phyloP scores from a whole-genome alignment of 2,797 vertebrate genomes.

The Aulostomus chinensis region DNA sequence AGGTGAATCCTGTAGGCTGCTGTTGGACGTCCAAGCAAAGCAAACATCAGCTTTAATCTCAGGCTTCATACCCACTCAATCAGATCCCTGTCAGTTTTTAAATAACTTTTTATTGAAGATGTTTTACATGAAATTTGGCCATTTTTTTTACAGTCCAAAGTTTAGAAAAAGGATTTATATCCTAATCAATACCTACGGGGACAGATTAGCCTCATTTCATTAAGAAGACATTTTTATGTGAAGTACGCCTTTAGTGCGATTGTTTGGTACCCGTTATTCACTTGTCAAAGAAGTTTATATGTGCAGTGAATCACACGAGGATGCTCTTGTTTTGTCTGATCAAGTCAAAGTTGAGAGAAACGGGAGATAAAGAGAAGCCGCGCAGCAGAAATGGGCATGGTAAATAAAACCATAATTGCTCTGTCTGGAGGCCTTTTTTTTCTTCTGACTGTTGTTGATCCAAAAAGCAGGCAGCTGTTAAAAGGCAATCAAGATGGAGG shows the following conservation, averaged over 20 bases:
- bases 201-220: constrained; percentile 9
- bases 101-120: constrained; percentile 7
- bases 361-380: constrained; percentile 33
- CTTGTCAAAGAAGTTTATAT: constrained; percentile 37
- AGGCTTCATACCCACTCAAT: constrained; percentile 11
- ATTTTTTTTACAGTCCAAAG: constrained; percentile 17
- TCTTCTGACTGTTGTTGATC: constrained; percentile 64
- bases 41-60: constrained; percentile 52
- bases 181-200: no score
- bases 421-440: constrained; percentile 76
- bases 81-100: constrained; percentile 17
- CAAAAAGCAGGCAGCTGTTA: constrained; percentile 76
- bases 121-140: not conserved
- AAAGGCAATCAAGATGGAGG: constrained; percentile 66
- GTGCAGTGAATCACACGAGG: constrained; percentile 35
- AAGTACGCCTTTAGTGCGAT: constrained; percentile 43
- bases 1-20: constrained; percentile 51
- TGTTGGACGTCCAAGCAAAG: constrained; percentile 48
- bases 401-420: constrained; percentile 79
- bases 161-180: no score
- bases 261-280: constrained; percentile 24
- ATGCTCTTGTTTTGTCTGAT: constrained; percentile 51
- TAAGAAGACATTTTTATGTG: constrained; percentile 9
- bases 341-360: constrained; percentile 41
- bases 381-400: constrained; percentile 47